Conservation (phyloP, 2,113 vertebrate species). For the Callopanchax toddi region DNA sequence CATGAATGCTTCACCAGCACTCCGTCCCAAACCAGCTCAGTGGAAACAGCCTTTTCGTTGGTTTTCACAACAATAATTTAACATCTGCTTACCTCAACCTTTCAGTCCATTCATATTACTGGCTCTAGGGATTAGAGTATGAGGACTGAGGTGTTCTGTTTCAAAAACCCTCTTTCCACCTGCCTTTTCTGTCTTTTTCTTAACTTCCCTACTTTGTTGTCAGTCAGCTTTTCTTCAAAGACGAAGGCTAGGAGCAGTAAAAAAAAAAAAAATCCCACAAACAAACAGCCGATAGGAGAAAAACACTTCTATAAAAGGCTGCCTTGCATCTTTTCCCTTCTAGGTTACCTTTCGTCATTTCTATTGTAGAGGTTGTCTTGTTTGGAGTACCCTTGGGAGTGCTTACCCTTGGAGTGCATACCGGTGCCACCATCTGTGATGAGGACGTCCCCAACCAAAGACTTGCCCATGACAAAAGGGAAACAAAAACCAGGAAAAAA, state of each 20-base stretch:
- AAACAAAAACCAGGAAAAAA: constrained; percentile 35
- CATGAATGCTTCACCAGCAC: constrained; percentile 38
- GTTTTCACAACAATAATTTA: constrained; percentile 37
- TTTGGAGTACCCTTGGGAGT: constrained; percentile 60
- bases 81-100: constrained; percentile 49
- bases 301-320: constrained; percentile 31
- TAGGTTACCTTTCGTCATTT: constrained; percentile 34
- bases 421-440: constrained; percentile 66
- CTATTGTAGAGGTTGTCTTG: constrained; percentile 46
- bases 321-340: constrained; percentile 31
- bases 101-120: constrained; percentile 49
- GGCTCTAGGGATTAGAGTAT: constrained; percentile 36
- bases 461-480: constrained; percentile 31
- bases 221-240: constrained; percentile 63
- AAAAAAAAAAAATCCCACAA: constrained; percentile 49
- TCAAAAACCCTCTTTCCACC: constrained; percentile 42
- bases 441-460: constrained; percentile 50
- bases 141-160: constrained; percentile 48
- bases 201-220: constrained; percentile 48
- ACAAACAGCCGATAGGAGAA: constrained; percentile 55
- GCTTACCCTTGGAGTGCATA: constrained; percentile 64
- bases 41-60: constrained; percentile 47
- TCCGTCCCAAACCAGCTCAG: constrained; percentile 26
- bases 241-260: constrained; percentile 20
- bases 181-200: constrained; percentile 39